Base-by-base conservation (phyloP, 2,797 vertebrate genomes). In the Oryzias dopingdopingensis region DNA sequence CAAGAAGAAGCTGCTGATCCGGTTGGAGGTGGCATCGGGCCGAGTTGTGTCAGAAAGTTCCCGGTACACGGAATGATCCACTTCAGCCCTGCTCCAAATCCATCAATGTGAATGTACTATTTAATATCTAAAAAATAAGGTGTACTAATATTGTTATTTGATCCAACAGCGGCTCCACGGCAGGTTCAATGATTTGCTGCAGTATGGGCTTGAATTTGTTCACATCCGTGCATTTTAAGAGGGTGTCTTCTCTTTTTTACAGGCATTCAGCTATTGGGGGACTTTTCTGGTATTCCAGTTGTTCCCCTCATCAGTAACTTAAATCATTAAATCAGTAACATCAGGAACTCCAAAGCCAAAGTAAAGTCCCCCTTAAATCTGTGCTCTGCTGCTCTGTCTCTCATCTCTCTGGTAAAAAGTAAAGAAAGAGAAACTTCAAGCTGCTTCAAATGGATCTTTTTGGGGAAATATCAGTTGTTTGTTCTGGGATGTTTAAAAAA, bases 1-100 rank as follows among this genome's bases (percentile, higher is more conserved):
- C 62, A 83, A 70, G 57, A 88, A 82, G 73, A n/a, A 66, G 12
- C 48, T 91, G 70, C 60, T 90, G 72, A 83, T 91, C 74, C 78
- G 62, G 29, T 64, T 90, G 51, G 52, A 85, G 14, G 87, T 88
- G 59, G 52, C 78, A 41, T 41, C 17, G 4, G 89, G 87, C 22
- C 66, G 13, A 49, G 59, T 89, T 0, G 65, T 89, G 57, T 89
- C 88, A 0, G 42, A 86, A 74, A 87, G 63, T 46, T 84, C 65
- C 58, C 43, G 57, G 16, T 87, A 83, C 62, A 45, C 50, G 0
- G 70, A 85, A 17, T 5, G 62, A 79, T 0, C 79, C 42, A 73
- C 44, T 57, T 41, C 49, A 62, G 13, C 48, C 0, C 52, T 48
- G 20, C 32, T 66, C 1, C 23, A 45, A 1, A 49, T 42, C 68